Evolutionary conservation across 2,888 invertebrate genomes (phyloP).

Genomic region (Calliopum simillimum): DNA sequence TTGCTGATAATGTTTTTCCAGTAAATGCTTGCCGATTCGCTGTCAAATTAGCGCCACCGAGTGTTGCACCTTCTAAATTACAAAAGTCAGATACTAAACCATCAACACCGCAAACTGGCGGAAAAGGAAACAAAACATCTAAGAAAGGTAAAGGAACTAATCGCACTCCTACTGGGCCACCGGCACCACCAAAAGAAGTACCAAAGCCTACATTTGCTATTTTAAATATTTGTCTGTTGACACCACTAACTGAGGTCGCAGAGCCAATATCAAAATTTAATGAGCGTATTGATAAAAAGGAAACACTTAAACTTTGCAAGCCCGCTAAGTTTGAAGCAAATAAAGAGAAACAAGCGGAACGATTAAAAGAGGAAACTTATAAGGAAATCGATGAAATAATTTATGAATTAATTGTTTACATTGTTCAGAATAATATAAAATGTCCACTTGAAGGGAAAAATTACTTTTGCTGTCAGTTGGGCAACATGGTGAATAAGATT

Average conservation of each 20-base stretch:
- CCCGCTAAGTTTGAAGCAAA: background rate
- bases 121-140: background rate
- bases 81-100: background rate
- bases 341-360: background rate
- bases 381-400: conserved; percentile 41
- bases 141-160: background rate
- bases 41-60: conserved; percentile 36
- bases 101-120: background rate
- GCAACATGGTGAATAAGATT: conserved; percentile 53
- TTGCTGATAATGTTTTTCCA: conserved; percentile 24
- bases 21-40: conserved; percentile 43
- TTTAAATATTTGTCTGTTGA: conserved; percentile 39
- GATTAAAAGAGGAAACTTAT: conserved; percentile 34
- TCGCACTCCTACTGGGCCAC: background rate
- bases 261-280: conserved; percentile 3
- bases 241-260: conserved; percentile 38
- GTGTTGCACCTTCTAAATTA: background rate
- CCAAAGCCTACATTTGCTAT: conserved; percentile 40
- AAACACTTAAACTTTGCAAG: background rate
- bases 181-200: background rate
- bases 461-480: conserved; percentile 53
- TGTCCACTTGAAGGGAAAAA: conserved; percentile 42
- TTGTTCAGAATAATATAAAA: conserved; percentile 39
- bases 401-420: conserved; percentile 37
- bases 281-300: background rate